Evolutionary conservation across 2,797 vertebrate genomes (phyloP).

Genomic region (Nothura maculosa): DNA sequence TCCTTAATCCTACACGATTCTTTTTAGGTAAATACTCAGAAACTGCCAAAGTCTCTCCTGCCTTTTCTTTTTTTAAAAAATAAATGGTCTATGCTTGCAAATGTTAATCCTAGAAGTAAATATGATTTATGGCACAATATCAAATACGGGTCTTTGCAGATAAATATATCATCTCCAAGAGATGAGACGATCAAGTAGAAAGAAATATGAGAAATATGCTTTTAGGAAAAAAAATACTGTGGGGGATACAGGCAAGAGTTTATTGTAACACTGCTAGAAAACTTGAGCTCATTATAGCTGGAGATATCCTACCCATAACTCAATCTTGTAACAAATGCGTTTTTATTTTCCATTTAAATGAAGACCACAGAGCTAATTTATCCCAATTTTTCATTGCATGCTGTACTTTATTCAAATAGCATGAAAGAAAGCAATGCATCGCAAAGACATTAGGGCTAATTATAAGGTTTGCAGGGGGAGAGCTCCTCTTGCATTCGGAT

Average conservation of each 20-base stretch:
- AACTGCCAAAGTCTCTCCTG: not conserved
- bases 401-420: not conserved
- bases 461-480: not conserved
- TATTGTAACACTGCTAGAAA: constrained; percentile 26
- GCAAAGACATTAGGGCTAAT: not conserved
- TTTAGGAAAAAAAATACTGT: constrained; percentile 25
- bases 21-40: not conserved
- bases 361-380: not conserved
- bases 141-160: constrained; percentile 43
- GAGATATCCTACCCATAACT: constrained; percentile 24
- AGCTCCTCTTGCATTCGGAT: not conserved
- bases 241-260: constrained; percentile 31
- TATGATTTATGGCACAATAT: constrained; percentile 46
- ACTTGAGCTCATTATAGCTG: constrained; percentile 23
- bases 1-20: not conserved
- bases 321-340: constrained; percentile 14
- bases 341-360: constrained; percentile 17
- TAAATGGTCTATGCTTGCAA: constrained; percentile 19
- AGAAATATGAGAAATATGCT: constrained; percentile 49
- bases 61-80: not conserved
- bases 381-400: not conserved
- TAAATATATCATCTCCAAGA: constrained; percentile 63
- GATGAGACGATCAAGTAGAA: constrained; percentile 43
- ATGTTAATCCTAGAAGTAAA: constrained; percentile 43
- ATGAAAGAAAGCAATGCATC: not conserved